A percentile compares a stretch with the other conserved stretches of the same genome.
These are phyloP conservation scores for Busseola fusca DNA, from an alignment of 2,888 invertebrate species.

Conservation along the genomic window DNA sequence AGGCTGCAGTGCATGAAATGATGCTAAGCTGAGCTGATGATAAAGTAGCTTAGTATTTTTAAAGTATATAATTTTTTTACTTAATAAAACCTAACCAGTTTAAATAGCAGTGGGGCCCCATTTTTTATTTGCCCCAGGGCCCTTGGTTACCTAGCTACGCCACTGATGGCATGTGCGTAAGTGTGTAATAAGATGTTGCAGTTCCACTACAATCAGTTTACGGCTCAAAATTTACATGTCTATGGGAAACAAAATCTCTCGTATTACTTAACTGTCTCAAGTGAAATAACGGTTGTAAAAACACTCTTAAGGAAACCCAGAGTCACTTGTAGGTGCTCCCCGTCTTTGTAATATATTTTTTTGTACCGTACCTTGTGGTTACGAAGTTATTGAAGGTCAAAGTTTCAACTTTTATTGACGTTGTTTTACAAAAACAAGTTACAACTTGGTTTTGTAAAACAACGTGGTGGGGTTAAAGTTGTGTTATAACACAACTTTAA, in stretches of 20 bases:
- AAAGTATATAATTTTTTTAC: too few relatives aligned
- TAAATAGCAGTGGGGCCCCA: too few relatives aligned
- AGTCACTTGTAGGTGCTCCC: background rate
- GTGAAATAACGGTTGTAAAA: slow-evolving; percentile 9
- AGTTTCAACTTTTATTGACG: background rate
- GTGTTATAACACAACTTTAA: background rate
- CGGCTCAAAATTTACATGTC: slow-evolving; percentile 28
- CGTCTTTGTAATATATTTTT: background rate
- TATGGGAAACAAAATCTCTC: slow-evolving; percentile 20
- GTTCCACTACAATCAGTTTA: slow-evolving; percentile 15
- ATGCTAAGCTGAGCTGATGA: too few relatives aligned
- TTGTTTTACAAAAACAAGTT: background rate
- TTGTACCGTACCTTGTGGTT: background rate
- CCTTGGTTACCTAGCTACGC: too few relatives aligned
- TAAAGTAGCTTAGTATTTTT: too few relatives aligned
- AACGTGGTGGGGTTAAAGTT: too few relatives aligned
- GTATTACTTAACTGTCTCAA: slow-evolving; percentile 19
- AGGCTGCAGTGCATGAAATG: too few relatives aligned
- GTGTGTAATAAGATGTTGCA: slow-evolving; percentile 22
- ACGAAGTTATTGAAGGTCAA: background rate
- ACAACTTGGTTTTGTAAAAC: too few relatives aligned
- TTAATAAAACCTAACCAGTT: too few relatives aligned
- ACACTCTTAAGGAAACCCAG: background rate
- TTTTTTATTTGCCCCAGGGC: too few relatives aligned
- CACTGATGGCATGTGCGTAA: slow-evolving; percentile 6